Evolutionary conservation across 1,140 invertebrate genomes (phyloP), one percentile per base, ranked within the genome.

Genomic region (Dreissena rostriformis): DNA sequence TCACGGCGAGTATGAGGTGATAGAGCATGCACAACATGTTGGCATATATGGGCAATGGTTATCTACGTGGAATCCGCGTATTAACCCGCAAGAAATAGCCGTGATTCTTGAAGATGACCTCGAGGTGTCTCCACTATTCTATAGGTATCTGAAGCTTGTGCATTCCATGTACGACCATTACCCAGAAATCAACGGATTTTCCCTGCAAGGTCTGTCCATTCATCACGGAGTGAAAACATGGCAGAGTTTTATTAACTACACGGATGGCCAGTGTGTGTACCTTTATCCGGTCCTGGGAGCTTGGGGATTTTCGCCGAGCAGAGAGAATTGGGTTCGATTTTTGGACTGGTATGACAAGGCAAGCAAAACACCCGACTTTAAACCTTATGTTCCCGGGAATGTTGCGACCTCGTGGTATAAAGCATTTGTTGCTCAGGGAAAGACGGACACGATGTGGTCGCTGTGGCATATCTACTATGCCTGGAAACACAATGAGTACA

Each of bases 381-480:
- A 86, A 10, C 90, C 90, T 0, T 28, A 53, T 8, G 87, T 91
- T 11, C 86, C 89, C 10, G 86, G 87, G 22, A 83, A 88, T 22
- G 39, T 82, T 22, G 84, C 88, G 0, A 86, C 86, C 7, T 17
- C 6, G 1, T 90, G 89, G 87, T 90, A 87, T 77, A 68, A 84
- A 14, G 67, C 24, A 0, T 84, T 82, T 12, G 14, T 63, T 1
- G 84, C 86, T 51, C 14, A 39, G 29, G 87, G 86, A 5, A 86
- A 68, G 19, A 68, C 78, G 0, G 61, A 86, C n/a, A 68, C 72
- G 0, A 89, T 91, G 87, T 91, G 90, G 90, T 65, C 81, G 19
- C 90, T 91, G 81, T 89, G 88, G 88, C 85, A 89, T 76, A 89
- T 90, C 8, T 87, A 90, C 65, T 86, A 87, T 63, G 71, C 85